Conservation (phyloP, 1,140 invertebrate genomes). For the Eumaeus atala region DNA sequence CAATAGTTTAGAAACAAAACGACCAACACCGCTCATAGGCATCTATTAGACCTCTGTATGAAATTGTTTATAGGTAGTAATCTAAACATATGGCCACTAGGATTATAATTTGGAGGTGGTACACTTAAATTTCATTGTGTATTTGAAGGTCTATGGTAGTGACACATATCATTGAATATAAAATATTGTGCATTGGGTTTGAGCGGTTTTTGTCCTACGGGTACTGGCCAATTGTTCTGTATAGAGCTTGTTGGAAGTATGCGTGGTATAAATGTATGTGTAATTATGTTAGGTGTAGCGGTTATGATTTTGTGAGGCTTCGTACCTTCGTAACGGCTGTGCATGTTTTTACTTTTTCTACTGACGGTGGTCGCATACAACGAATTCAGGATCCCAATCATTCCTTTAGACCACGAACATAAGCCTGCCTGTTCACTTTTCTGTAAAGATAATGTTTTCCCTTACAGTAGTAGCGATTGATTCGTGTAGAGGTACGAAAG, state of each 20-base stretch:
- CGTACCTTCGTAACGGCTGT: conserved; percentile 18
- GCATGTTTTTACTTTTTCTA: conserved; percentile 23
- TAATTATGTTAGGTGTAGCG: too few relatives aligned
- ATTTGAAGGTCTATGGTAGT: conserved; percentile 21
- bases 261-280: too few relatives aligned
- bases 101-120: conserved; percentile 25
- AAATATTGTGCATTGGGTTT: conserved; percentile 20
- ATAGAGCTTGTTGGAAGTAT: too few relatives aligned
- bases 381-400: conserved; percentile 28
- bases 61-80: conserved; percentile 19
- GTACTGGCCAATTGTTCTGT: conserved; percentile 16
- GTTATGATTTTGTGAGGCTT: too few relatives aligned
- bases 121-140: conserved; percentile 21
- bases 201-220: conserved; percentile 16
- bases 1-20: conserved; percentile 17
- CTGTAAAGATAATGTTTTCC: conserved; percentile 24
- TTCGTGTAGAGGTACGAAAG: conserved; percentile 27
- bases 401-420: conserved; percentile 25
- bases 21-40: conserved; percentile 24
- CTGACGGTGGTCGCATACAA: conserved; percentile 23
- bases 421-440: conserved; percentile 29
- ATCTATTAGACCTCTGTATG: background rate
- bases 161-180: conserved; percentile 18
- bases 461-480: conserved; percentile 19
- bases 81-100: conserved; percentile 20